A percentile compares a stretch with the other conserved stretches of the same genome.
These are phyloP conservation scores for Sminthurides aquaticus DNA, from an alignment of 2,888 invertebrate species.

Conservation along the genomic window DNA sequence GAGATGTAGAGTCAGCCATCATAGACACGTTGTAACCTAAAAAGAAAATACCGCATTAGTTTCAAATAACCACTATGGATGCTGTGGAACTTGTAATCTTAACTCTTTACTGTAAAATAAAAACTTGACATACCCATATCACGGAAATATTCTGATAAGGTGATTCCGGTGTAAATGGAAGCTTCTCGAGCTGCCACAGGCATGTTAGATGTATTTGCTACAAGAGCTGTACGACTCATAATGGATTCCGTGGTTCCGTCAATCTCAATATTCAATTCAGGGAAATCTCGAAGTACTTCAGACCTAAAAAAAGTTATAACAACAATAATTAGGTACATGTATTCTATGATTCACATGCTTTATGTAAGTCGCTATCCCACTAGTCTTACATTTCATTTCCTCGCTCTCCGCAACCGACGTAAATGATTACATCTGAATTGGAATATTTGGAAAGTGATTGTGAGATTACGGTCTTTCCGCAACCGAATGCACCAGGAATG, in stretches of 20 bases:
- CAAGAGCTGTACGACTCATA: constrained; percentile 98
- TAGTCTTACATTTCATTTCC: constrained; percentile 98
- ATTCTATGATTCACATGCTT: not conserved
- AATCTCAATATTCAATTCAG: constrained; percentile 94
- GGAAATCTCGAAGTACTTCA: constrained; percentile 70
- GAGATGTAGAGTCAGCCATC: constrained; percentile 99
- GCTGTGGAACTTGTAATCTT: not conserved
- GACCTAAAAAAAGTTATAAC: constrained; percentile 27
- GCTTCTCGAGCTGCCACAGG: constrained; percentile 99
- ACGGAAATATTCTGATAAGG: constrained; percentile 96
- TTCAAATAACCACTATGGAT: not conserved
- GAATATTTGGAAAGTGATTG: constrained; percentile 99
- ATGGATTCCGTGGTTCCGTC: constrained; percentile 95
- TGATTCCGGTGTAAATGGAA: constrained; percentile 99
- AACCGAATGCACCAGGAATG: constrained; percentile 99
- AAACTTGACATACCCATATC: constrained; percentile 51
- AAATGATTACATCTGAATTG: constrained; percentile 98
- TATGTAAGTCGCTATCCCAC: no score
- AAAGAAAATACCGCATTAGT: no score
- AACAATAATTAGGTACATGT: no score
- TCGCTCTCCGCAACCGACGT: constrained; percentile 99
- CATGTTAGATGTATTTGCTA: constrained; percentile 99
- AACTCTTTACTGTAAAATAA: not conserved
- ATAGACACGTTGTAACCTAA: constrained; percentile 99
- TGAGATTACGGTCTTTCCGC: constrained; percentile 99